Percentiles rank a stretch among this genome's conserved stretches.
These are phyloP conservation scores for Amphiprion ocellaris DNA, from an alignment of 2,113 vertebrate species.

Conservation along the genomic window DNA sequence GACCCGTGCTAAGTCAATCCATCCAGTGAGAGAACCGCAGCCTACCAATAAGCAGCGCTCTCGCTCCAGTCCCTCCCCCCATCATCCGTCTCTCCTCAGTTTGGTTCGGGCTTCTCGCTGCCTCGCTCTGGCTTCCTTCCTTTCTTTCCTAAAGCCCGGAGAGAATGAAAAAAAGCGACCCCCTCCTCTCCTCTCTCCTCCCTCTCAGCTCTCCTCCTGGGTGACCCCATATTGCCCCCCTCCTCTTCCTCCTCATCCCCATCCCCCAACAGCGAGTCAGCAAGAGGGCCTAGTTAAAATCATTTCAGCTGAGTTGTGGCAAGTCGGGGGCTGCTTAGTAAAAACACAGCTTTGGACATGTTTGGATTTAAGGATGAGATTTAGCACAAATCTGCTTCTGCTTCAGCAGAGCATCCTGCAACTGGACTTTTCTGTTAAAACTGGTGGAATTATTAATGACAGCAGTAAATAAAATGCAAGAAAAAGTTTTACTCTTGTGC, in stretches of 20 bases:
- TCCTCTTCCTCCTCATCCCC: constrained; percentile 55
- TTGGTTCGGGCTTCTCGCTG: constrained; percentile 73
- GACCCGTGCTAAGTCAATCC: constrained; percentile 89
- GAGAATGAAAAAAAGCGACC: constrained; percentile 59
- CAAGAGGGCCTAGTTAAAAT: constrained; percentile 69
- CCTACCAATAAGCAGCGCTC: constrained; percentile 82
- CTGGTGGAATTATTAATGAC: background rate
- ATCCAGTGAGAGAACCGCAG: constrained; percentile 71
- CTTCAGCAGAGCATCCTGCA: background rate
- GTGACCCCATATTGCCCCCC: constrained; percentile 77
- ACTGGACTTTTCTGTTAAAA: background rate
- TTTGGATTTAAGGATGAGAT: constrained; percentile 43
- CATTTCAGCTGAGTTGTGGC: constrained; percentile 72
- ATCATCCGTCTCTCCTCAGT: constrained; percentile 69
- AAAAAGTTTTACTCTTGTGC: background rate
- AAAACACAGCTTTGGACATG: constrained; percentile 61
- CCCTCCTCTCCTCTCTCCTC: constrained; percentile 31
- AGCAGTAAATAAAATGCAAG: background rate
- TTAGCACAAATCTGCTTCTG: background rate
- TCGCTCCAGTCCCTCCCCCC: constrained; percentile 82
- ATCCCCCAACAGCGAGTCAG: constrained; percentile 71
- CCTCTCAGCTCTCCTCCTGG: constrained; percentile 53
- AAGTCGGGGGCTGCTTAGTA: constrained; percentile 46
- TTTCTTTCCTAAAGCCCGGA: constrained; percentile 72
- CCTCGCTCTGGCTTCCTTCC: constrained; percentile 75